These are phyloP conservation scores for Thereuonema tuberculata DNA, from an alignment of 1,140 invertebrate genomes.

Conservation along the genomic window DNA sequence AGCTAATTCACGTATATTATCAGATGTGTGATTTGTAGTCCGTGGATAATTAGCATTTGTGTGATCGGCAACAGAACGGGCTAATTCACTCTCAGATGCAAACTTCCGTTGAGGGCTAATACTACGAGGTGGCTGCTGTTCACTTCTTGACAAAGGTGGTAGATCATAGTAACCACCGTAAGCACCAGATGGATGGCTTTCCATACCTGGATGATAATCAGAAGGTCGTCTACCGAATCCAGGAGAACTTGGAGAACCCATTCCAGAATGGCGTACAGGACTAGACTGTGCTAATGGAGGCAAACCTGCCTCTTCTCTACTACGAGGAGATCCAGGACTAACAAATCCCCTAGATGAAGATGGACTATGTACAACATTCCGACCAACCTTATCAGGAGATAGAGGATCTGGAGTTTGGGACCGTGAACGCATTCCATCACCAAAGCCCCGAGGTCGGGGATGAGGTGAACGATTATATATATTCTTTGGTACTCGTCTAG, in stretches of 20 bases:
- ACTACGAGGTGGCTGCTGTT: conserved; percentile 21
- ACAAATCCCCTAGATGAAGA: conserved; percentile 34
- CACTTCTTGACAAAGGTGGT: neutral
- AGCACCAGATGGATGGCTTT: neutral
- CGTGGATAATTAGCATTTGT: conserved; percentile 26
- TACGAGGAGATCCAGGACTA: conserved; percentile 19
- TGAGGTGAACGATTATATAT: conserved; percentile 13
- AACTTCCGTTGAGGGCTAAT: conserved; percentile 65
- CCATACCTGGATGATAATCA: neutral
- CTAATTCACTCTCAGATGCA: conserved; percentile 66
- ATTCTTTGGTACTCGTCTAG: conserved; percentile 7
- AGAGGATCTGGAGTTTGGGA: conserved; percentile 53
- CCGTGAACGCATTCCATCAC: conserved; percentile 34
- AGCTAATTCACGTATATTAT: conserved; percentile 50
- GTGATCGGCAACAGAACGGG: conserved; percentile 45
- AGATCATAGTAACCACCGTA: neutral
- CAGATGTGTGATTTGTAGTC: conserved; percentile 44
- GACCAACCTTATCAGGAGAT: conserved; percentile 34
- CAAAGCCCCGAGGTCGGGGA: conserved; percentile 20
- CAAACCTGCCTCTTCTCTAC: neutral
- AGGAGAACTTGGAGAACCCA: conserved; percentile 3
- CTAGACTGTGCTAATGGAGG: conserved; percentile 2
- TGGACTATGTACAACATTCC: conserved; percentile 31
- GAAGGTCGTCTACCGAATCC: neutral
- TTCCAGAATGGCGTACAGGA: conserved; percentile 12